phyloP scores from a whole-genome alignment of 2,797 vertebrate species.

The Eulemur mongoz region DNA sequence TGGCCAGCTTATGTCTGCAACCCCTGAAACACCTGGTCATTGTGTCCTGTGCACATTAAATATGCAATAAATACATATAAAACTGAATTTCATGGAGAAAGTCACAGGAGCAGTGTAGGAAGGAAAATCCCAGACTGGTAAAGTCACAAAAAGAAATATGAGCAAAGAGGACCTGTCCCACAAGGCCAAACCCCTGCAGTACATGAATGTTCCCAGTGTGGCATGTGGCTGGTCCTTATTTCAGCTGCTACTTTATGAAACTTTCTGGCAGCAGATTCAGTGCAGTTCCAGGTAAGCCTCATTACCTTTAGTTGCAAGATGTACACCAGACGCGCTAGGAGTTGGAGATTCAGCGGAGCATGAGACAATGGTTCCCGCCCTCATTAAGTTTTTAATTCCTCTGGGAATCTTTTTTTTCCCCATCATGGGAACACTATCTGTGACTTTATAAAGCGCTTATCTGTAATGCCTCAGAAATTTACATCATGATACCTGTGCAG shows the following conservation, averaged over 20 bases:
- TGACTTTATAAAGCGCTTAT: neutral
- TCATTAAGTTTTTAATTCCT: neutral
- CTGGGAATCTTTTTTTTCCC: neutral
- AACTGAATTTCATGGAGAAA: neutral
- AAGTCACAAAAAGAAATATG: neutral
- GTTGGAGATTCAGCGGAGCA: neutral
- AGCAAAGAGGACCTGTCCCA: neutral
- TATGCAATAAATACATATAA: neutral
- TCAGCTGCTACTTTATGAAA: neutral
- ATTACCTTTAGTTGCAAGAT: neutral
- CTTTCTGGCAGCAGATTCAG: neutral
- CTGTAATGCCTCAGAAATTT: neutral
- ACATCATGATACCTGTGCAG: neutral
- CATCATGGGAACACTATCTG: neutral
- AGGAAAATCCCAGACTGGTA: neutral
- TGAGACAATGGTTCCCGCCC: neutral
- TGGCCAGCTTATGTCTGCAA: neutral
- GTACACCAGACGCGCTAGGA: neutral
- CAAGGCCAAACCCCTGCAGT: neutral
- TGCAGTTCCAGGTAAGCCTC: neutral
- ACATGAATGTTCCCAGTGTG: too few relatives aligned
- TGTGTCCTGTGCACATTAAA: neutral
- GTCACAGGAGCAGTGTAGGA: neutral
- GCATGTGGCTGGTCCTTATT: neutral
- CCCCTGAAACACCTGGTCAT: neutral